Base-by-base conservation (phyloP, 1,140 invertebrate genomes). In the Dreissena polymorpha region DNA sequence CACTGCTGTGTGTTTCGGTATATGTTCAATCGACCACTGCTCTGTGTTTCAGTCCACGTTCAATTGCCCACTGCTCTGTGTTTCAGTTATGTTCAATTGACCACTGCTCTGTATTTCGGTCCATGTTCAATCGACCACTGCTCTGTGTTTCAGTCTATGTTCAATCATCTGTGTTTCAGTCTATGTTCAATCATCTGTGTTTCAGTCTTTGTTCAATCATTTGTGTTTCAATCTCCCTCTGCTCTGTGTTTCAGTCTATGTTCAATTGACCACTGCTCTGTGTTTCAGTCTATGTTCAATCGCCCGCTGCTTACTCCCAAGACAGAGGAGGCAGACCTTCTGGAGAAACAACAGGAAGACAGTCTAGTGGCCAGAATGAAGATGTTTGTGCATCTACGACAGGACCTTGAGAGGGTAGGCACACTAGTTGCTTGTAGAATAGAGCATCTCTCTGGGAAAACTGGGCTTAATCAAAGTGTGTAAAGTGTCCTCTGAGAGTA, bases 321-420 rank as follows among this genome's bases (percentile, higher is more conserved):
- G 93, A 95, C 95, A 14, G 96, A 97, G 90, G 97, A 96, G 92
- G 96, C 95, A 89, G 97, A 96, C 91, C 94, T 96, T 89, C 94
- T 96, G 86, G 93, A 93, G 68, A 94, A 94, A 84, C 94, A 94
- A 85, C 94, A 94, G 85, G 94, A 95, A 84, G 94, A 95, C 84
- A 97, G 98, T 93, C 93, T 97, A 27, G 88, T 93, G 60, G 97
- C 98, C 89, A 97, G 98, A 89, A 97, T 98, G 95, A 97, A 97
- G 93, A 97, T 97, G 94, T 98, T 99, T 93, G 97, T 99, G 1
- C 97, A 99, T 91, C 92, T 99, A 10, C 94, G 98, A 14, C 98
- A 99, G 92, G 97, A 99, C 93, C 93, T 99, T 53, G 98, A 99
- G 91, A 95, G 98, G 90, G 98, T 95, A 92, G 76, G 18, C 27